Conservation (phyloP, 2,888 invertebrate species). For the Rotaria macrura region DNA sequence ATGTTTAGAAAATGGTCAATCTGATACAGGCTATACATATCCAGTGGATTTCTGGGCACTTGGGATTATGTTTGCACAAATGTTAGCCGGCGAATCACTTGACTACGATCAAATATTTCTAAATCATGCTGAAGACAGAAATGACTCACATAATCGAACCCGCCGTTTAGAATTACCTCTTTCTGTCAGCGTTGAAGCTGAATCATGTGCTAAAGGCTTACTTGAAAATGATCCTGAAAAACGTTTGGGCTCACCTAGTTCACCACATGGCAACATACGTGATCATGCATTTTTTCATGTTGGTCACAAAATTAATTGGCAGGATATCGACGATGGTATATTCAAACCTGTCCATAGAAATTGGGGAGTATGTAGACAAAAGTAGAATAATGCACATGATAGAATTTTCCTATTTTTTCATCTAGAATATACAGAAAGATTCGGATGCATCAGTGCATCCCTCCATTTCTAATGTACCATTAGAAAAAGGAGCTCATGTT, state of each 20-base stretch:
- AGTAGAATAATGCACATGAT: neutral
- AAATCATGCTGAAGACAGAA: neutral
- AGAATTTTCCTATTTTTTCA: neutral
- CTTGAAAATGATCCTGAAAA: slow-evolving; percentile 12
- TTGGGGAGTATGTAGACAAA: neutral
- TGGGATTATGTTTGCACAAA: neutral
- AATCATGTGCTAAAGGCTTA: neutral
- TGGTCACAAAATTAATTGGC: neutral
- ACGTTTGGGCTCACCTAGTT: neutral
- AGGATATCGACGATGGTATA: neutral
- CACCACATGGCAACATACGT: neutral
- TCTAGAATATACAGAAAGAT: neutral
- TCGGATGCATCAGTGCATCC: neutral
- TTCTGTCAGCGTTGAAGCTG: neutral
- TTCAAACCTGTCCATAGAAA: neutral
- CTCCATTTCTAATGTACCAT: too few species aligned
- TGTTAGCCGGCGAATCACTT: neutral
- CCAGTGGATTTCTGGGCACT: neutral
- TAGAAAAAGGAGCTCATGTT: neutral
- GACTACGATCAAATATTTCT: neutral
- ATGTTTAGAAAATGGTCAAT: neutral
- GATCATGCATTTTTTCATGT: neutral
- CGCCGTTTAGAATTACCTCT: neutral
- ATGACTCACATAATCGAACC: neutral
- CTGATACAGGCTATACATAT: neutral